Conservation (phyloP, 2,797 vertebrate genomes). For the Heteromormyrus szaboi region DNA sequence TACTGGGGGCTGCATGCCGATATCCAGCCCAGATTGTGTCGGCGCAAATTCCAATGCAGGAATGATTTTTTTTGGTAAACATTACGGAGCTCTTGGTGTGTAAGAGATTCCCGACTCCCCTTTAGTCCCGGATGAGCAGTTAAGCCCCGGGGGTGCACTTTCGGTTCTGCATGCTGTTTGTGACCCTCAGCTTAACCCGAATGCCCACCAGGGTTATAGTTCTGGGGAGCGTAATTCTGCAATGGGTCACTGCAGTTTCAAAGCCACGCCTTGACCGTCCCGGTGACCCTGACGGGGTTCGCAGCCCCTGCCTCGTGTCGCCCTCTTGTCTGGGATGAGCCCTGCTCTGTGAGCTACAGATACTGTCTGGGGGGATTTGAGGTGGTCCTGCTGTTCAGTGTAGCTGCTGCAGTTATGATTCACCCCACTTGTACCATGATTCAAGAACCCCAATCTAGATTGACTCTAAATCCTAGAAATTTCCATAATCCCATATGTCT, state of each 20-base stretch:
- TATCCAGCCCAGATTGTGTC: not conserved
- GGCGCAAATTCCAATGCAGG: not conserved
- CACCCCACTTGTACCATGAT: not conserved
- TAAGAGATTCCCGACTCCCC: not conserved
- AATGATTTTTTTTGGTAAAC: not conserved
- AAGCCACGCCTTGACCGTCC: not conserved
- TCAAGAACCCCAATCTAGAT: not conserved
- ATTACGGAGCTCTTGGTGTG: not conserved
- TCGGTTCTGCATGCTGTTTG: not conserved
- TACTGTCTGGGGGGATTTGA: not conserved
- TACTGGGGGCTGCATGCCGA: not conserved
- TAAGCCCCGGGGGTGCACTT: not conserved
- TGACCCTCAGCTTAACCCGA: not conserved
- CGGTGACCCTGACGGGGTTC: not conserved
- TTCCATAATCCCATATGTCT: not conserved
- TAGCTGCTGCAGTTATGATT: not conserved
- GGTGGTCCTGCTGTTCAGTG: not conserved
- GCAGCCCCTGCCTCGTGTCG: not conserved
- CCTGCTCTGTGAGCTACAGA: not conserved
- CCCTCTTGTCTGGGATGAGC: not conserved
- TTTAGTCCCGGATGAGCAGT: not conserved
- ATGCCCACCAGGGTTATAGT: not conserved
- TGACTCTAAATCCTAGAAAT: not conserved
- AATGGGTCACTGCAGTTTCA: not conserved
- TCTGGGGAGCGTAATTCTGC: not conserved